Conservation (phyloP, 2,888 invertebrate species). For the Heliconius ismenius region DNA sequence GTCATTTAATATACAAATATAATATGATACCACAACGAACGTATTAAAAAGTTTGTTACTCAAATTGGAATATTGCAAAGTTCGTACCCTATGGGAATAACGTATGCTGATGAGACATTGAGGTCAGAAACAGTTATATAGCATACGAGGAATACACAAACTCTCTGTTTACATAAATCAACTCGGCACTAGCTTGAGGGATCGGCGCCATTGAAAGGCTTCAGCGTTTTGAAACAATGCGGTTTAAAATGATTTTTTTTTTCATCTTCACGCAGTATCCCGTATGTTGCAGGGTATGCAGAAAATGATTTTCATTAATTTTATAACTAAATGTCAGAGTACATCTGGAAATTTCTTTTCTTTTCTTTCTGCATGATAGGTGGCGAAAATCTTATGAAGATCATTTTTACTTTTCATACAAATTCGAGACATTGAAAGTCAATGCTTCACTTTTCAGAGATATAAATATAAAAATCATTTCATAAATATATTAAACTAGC, state of each 20-base stretch:
- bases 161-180: constrained; percentile 72
- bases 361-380: no score
- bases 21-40: constrained; percentile 5
- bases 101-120: constrained; percentile 69
- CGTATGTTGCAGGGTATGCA: no score
- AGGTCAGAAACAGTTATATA: constrained; percentile 71
- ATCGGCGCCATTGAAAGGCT: constrained; percentile 48
- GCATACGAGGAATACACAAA: constrained; percentile 67
- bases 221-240: constrained; percentile 40
- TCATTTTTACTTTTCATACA: no score
- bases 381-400: no score
- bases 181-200: constrained; percentile 56
- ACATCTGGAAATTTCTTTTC: no score
- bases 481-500: no score
- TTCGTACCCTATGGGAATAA: constrained; percentile 58
- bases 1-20: constrained; percentile 14
- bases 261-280: no score
- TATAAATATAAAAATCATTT: no score
- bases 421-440: no score
- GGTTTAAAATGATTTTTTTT: not conserved
- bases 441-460: no score
- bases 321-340: no score
- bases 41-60: constrained; percentile 32
- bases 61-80: constrained; percentile 37
- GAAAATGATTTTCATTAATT: no score